Conservation (phyloP, 2,113 vertebrate species). For the Megalops atlanticus region DNA sequence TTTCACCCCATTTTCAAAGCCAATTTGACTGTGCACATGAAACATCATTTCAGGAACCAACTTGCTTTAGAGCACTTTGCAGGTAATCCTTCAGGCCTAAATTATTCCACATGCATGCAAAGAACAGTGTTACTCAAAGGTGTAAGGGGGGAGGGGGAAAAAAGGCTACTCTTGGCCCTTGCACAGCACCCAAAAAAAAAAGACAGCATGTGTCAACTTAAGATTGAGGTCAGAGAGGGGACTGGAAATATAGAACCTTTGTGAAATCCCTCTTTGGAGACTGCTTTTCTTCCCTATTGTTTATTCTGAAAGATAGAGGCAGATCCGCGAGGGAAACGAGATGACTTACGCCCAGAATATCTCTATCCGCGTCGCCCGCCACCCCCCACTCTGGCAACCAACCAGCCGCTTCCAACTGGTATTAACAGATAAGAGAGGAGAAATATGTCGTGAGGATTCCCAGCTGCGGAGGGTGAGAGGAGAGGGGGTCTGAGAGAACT, state of each 20-base stretch:
- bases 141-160: no score
- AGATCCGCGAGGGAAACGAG: constrained; percentile 32
- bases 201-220: not conserved
- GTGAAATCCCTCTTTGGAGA: not conserved
- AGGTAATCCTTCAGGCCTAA: no score
- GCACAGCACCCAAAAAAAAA: constrained; percentile 2
- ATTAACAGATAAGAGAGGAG: constrained; percentile 34
- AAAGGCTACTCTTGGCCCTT: not conserved
- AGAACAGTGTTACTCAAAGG: no score
- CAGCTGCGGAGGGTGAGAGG: constrained; percentile 1
- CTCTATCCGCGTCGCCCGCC: not conserved
- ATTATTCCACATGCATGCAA: no score
- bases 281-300: constrained; percentile 17
- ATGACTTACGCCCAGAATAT: constrained; percentile 16
- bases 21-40: not conserved
- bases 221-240: constrained; percentile 12
- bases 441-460: constrained; percentile 33
- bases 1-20: no score
- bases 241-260: not conserved
- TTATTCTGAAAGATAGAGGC: constrained; percentile 22
- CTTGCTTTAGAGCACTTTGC: no score
- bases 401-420: constrained; percentile 31
- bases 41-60: no score
- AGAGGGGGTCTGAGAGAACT: constrained; percentile 40
- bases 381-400: constrained; percentile 12